Conservation (phyloP, 2,113 vertebrate genomes). For the Larimichthys polyactis region DNA sequence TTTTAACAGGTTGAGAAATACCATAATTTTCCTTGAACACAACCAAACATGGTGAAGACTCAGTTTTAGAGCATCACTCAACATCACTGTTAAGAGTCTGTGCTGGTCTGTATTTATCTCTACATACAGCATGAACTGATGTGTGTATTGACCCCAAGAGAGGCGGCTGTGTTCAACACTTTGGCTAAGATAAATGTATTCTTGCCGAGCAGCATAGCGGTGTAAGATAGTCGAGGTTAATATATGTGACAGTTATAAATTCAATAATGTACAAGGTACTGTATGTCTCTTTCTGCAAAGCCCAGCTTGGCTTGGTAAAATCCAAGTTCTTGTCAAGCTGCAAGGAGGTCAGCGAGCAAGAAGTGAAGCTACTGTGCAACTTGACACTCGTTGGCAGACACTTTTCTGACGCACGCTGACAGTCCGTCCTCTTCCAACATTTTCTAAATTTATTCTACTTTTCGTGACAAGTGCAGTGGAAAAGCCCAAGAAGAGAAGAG, state of each 20-base stretch:
- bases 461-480: conserved; percentile 25
- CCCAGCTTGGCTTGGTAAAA: conserved; percentile 17
- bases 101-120: conserved; percentile 43
- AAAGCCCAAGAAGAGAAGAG: conserved; percentile 3
- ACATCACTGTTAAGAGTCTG: conserved; percentile 34
- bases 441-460: conserved; percentile 36
- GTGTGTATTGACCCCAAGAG: conserved; percentile 40
- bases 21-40: neutral
- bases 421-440: conserved; percentile 26
- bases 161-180: conserved; percentile 36
- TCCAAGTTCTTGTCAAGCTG: conserved; percentile 24
- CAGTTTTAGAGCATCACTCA: conserved; percentile 9
- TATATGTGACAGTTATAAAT: conserved; percentile 50
- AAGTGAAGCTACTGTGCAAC: conserved; percentile 14
- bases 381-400: conserved; percentile 19
- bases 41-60: neutral
- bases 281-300: conserved; percentile 36
- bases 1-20: neutral
- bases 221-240: conserved; percentile 51
- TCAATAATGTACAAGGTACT: conserved; percentile 30
- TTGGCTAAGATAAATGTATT: conserved; percentile 60
- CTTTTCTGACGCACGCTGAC: conserved; percentile 18
- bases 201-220: conserved; percentile 26
- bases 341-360: conserved; percentile 31
- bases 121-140: conserved; percentile 36